phyloP scores from a whole-genome alignment of 1,140 invertebrate genomes.

The Papilio machaon region DNA sequence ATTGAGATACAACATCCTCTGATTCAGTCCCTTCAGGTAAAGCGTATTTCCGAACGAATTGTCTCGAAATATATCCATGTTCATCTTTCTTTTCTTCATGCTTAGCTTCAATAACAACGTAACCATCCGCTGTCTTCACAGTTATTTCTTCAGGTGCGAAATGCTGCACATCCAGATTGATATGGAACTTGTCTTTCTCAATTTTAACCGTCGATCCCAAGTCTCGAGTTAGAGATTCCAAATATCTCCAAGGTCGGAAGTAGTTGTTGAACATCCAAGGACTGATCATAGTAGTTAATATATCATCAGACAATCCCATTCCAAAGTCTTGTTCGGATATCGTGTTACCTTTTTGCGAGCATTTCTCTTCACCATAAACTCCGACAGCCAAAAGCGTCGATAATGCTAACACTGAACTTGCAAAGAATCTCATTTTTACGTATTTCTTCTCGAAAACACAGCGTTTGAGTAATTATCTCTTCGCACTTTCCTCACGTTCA shows the following conservation, averaged over 20 bases:
- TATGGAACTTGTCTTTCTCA: conserved; percentile 46
- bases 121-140: conserved; percentile 47
- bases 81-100: conserved; percentile 51
- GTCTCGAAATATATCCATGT: conserved; percentile 47
- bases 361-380: conserved; percentile 23
- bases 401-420: not conserved
- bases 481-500: not conserved
- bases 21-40: conserved; percentile 45
- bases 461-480: not conserved
- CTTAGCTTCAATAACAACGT: conserved; percentile 47
- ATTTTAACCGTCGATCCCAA: conserved; percentile 45
- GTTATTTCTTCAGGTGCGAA: conserved; percentile 48
- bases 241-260: conserved; percentile 29
- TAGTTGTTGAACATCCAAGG: conserved; percentile 28
- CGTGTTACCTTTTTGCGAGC: conserved; percentile 21
- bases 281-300: conserved; percentile 9
- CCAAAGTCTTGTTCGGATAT: conserved; percentile 29
- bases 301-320: conserved; percentile 24
- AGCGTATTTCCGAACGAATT: conserved; percentile 46
- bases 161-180: conserved; percentile 48
- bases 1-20: conserved; percentile 44
- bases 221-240: conserved; percentile 37
- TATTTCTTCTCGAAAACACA: not conserved
- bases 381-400: not conserved
- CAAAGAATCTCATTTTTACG: conserved; percentile 27